Base-by-base conservation (phyloP, 2,797 vertebrate species). In the Heteromormyrus szaboi region DNA sequence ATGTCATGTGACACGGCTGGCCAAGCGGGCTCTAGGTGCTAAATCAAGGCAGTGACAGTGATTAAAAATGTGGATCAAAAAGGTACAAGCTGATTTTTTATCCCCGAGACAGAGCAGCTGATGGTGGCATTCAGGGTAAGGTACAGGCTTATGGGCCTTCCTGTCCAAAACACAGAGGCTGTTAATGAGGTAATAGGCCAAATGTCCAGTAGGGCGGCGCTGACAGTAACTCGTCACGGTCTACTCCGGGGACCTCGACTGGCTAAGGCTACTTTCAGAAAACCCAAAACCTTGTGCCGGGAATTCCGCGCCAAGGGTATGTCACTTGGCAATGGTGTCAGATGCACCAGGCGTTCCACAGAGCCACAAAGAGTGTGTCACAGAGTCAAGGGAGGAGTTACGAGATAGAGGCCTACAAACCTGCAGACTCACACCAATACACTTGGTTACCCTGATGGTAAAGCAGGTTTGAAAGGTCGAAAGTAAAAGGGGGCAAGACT, bases 401-500 rank as follows among this genome's bases (percentile, higher is more conserved):
- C 0, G 12, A 50, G 41, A 79, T 19, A 11, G 9, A 62, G 22
- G n/a, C 59, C 59, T 11, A 53, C 19, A 37, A 79, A 56, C 22
- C 9, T 0, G 29, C 2, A 72, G 19, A 54, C 29, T 41, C 19
- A 37, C 72, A 56, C 22, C 48, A 19, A 76, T 19, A 22, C 29
- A 48, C 6, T 53, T 53, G 44, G 37, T 19, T 19, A 85, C 8
- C 9, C 37, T 53, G 54, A 22, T 2, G 33, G 17, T 9, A 37
- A 1, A n/a, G 89, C 68, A 46, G 62, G 29, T 33, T n/a, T 84
- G 41, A 87, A 88, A 91, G 87, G 56, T 53, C 90, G 83, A 62
- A 87, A 2, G 68, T 11, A 81, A 84, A 62, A 48, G 14, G 79
- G 46, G 14, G 85, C 65, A 72, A 29, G 50, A 91, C 94, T 89